phyloP scores from a whole-genome alignment of 2,113 vertebrate species.

The Anoplopoma fimbria region DNA sequence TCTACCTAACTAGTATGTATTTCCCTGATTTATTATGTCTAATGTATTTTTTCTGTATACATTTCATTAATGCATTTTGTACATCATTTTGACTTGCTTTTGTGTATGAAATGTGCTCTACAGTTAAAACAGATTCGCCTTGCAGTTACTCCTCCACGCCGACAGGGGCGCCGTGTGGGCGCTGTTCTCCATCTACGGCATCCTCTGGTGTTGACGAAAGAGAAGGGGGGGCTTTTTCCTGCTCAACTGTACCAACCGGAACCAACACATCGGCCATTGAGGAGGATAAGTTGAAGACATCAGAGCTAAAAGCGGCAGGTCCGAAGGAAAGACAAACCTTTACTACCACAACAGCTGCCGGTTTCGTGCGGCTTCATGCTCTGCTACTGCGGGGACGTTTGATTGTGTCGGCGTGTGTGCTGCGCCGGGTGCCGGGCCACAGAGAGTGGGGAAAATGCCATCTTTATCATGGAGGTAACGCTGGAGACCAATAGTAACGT shows the following conservation, averaged over 20 bases:
- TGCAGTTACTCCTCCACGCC: slow-evolving; percentile 62
- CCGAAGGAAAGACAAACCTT: background rate
- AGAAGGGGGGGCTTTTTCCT: slow-evolving; percentile 55
- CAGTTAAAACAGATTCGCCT: background rate
- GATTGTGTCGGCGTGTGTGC: slow-evolving; percentile 65
- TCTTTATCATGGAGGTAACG: slow-evolving; percentile 80
- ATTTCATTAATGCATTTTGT: no score
- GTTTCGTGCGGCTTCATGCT: slow-evolving; percentile 66
- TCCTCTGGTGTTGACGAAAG: slow-evolving; percentile 10
- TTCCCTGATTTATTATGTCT: background rate
- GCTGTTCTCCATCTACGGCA: background rate
- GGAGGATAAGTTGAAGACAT: slow-evolving; percentile 61
- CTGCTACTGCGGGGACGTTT: slow-evolving; percentile 37
- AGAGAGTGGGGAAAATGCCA: slow-evolving; percentile 75
- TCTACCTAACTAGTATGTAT: background rate
- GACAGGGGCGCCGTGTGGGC: background rate
- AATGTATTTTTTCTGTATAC: background rate
- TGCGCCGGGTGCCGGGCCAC: slow-evolving; percentile 65
- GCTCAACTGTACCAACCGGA: slow-evolving; percentile 56
- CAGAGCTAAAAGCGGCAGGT: slow-evolving; percentile 14
- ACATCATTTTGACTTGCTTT: background rate
- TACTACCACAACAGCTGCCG: background rate
- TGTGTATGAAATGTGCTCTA: background rate
- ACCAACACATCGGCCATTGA: slow-evolving; percentile 66
- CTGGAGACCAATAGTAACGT: background rate